A percentile compares a stretch with the other conserved stretches of the same genome.
Conservation (phyloP, 2,888 invertebrate genomes). For the Archips crataeganus region DNA sequence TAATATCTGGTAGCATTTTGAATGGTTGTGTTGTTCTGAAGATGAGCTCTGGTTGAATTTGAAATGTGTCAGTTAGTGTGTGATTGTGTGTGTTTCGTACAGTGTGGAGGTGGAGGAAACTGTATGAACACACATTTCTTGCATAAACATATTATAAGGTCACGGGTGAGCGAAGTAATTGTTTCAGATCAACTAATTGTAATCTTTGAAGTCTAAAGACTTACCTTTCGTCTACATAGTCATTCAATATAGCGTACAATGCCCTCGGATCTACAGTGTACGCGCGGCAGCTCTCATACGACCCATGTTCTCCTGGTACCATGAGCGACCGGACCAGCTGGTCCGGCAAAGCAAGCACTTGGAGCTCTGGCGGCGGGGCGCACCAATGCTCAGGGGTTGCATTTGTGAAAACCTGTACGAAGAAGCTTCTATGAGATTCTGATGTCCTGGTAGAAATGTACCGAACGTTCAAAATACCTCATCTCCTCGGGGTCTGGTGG, state of each 20-base stretch:
- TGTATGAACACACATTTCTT: too few species aligned
- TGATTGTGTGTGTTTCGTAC: too few species aligned
- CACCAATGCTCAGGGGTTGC: constrained; percentile 90
- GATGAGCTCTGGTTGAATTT: too few species aligned
- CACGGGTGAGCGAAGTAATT: too few species aligned
- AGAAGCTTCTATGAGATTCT: neutral
- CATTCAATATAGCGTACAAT: constrained; percentile 59
- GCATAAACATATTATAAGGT: too few species aligned
- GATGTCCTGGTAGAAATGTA: neutral
- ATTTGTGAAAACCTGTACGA: constrained; percentile 87
- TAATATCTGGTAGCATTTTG: too few species aligned
- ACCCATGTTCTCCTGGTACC: constrained; percentile 79
- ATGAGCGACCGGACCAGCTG: constrained; percentile 81
- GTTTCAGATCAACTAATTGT: too few species aligned
- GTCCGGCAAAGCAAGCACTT: constrained; percentile 75
- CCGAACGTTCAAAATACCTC: too few species aligned
- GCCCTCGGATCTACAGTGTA: constrained; percentile 79
- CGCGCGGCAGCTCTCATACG: constrained; percentile 81
- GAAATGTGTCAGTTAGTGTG: too few species aligned
- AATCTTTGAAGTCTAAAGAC: neutral
- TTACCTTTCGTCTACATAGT: constrained; percentile 69
- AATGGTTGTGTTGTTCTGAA: too few species aligned
- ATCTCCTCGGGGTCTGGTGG: too few species aligned
- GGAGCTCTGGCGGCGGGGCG: constrained; percentile 82
- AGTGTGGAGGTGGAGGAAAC: too few species aligned